Evolutionary conservation across 2,888 invertebrate genomes (phyloP).

Genomic region (Himalopsyche kuldschensis): DNA sequence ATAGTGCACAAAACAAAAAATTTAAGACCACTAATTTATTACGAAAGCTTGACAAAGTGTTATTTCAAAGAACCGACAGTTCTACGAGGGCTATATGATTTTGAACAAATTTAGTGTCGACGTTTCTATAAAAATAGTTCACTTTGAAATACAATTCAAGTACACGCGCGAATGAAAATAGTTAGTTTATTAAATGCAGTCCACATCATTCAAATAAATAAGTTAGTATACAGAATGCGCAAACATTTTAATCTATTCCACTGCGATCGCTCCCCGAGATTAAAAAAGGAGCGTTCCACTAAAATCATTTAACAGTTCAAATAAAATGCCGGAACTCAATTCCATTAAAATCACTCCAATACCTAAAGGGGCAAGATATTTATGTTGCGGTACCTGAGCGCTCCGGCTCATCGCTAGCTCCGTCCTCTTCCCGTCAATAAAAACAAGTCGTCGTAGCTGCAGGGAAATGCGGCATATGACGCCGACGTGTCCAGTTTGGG

Average conservation of each 20-base stretch:
- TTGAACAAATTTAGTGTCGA: not conserved
- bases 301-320: not conserved
- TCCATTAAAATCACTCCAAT: not conserved
- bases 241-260: not conserved
- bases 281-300: not conserved
- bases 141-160: not conserved
- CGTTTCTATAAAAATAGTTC: not conserved
- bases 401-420: too few species aligned
- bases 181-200: not conserved
- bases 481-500: too few species aligned
- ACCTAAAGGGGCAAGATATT: not conserved
- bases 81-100: not conserved
- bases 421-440: too few species aligned
- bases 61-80: not conserved
- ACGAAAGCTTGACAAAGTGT: not conserved
- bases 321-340: not conserved
- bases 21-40: not conserved
- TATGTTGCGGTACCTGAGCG: not conserved
- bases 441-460: too few species aligned
- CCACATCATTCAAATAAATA: not conserved
- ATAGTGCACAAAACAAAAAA: not conserved
- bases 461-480: too few species aligned
- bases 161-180: not conserved
- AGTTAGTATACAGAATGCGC: not conserved
- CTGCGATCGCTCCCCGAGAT: not conserved